phyloP scores from a whole-genome alignment of 2,888 invertebrate species.

The Malthinus seriepunctatus region DNA sequence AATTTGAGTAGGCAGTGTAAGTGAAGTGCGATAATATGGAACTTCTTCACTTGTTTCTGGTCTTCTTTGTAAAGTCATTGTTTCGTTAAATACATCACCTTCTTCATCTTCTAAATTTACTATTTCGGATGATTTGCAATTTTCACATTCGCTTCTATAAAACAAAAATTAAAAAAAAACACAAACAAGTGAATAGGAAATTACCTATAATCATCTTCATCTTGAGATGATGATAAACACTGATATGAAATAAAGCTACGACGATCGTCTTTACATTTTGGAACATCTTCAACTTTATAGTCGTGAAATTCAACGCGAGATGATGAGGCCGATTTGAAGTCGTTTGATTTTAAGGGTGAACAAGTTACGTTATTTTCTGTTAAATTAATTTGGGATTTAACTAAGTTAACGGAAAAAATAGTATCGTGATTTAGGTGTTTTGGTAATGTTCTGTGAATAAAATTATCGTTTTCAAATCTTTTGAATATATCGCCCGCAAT shows the following conservation, averaged over 20 bases:
- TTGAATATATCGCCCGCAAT: slow-evolving; percentile 20
- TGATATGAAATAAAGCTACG: slow-evolving; percentile 42
- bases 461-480: slow-evolving; percentile 26
- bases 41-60: slow-evolving; percentile 56
- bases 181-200: neutral
- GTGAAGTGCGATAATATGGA: slow-evolving; percentile 65
- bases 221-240: slow-evolving; percentile 43
- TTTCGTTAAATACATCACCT: slow-evolving; percentile 62
- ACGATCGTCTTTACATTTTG: slow-evolving; percentile 23
- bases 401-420: slow-evolving; percentile 23
- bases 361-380: slow-evolving; percentile 17
- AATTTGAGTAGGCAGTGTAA: slow-evolving; percentile 67
- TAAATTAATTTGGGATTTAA: slow-evolving; percentile 31
- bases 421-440: slow-evolving; percentile 28
- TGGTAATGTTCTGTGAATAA: slow-evolving; percentile 24
- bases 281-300: slow-evolving; percentile 13
- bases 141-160: slow-evolving; percentile 76
- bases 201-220: slow-evolving; percentile 47
- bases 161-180: slow-evolving; percentile 9
- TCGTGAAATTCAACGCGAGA: slow-evolving; percentile 12
- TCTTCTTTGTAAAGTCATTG: slow-evolving; percentile 69
- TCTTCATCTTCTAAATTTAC: slow-evolving; percentile 60
- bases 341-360: slow-evolving; percentile 8
- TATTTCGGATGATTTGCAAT: slow-evolving; percentile 76
- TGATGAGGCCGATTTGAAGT: slow-evolving; percentile 15